phyloP scores from a whole-genome alignment of 2,113 vertebrate genomes.

The Damaliscus lunatus region DNA sequence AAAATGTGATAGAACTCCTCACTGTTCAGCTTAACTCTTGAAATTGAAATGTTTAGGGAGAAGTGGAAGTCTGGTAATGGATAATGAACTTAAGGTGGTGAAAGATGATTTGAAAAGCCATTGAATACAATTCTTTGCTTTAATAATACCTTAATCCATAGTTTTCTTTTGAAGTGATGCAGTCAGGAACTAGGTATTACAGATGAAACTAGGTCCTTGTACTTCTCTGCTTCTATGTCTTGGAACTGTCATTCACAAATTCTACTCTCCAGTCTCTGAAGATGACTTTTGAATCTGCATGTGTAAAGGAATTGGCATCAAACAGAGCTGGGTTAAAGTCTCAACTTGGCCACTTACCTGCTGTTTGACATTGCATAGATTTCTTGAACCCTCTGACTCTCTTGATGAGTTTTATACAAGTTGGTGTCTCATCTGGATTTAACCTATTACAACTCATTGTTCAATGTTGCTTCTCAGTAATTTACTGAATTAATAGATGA shows the following conservation, averaged over 20 bases:
- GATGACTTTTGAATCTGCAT: neutral
- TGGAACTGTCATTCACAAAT: neutral
- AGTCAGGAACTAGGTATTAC: neutral
- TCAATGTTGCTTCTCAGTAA: neutral
- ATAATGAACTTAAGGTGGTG: neutral
- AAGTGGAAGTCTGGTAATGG: neutral
- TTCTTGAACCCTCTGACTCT: neutral
- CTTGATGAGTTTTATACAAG: neutral
- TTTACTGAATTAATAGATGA: neutral
- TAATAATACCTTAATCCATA: neutral
- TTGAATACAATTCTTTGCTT: neutral
- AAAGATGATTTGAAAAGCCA: neutral
- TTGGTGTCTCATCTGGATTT: neutral
- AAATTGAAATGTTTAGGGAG: neutral
- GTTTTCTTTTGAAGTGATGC: neutral
- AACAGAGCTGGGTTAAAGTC: neutral
- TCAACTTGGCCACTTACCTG: neutral
- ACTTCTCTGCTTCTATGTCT: neutral
- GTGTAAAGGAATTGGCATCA: neutral
- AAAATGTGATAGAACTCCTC: neutral
- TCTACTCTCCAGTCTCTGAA: neutral
- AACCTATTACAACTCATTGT: neutral
- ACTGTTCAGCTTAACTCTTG: neutral
- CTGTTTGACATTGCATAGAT: neutral
- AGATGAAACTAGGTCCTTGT: neutral